Evolutionary conservation across 2,113 vertebrate species (phyloP), one percentile per base, ranked within the genome.

Genomic region (Alexandromys fortis): DNA sequence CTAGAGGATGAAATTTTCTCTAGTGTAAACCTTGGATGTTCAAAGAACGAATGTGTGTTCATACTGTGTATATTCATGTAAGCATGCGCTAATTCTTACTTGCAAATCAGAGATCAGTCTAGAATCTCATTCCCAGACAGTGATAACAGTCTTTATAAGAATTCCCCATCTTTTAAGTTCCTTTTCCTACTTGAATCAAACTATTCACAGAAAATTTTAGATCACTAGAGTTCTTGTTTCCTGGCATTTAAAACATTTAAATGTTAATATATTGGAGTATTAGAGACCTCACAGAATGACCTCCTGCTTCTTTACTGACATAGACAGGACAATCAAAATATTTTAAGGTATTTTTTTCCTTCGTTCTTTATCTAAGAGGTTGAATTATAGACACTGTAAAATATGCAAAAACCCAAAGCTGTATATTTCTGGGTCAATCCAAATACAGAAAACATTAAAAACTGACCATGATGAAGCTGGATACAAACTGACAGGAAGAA

Each of bases 401-500:
- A 95, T 94, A 95, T 95, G 75, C 82, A 95, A 96, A 95, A 97
- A 85, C 75, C 49, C 42, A 24, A 73, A 95, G 86, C 91, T 95
- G 82, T 95, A 95, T 91, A 90, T 97, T 97, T 97, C 86, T 93
- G 76, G 96, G 97, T 97, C 95, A 97, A 94, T 88, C 76, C 83
- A 96, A 95, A 91, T 87, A 94, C 63, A 92, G 94, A 96, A 92
- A 82, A 70, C 78, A 94, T 96, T 97, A 89, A 91, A 97, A 98
- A 89, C 93, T 96, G 89, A 96, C 96, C 97, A 89, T 52, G 91
- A 90, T 16, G 22, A 88, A 94, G 92, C 89, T 95, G 96, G 93
- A 98, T 97, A 19, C 49, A 97, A 97, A 85, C 92, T 97, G 98
- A 97, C 96, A 95, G 91, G 92, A 92, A 89, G 63, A 28, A 87